phyloP scores from a whole-genome alignment of 2,888 invertebrate genomes.

The Heliothis peltigera region DNA sequence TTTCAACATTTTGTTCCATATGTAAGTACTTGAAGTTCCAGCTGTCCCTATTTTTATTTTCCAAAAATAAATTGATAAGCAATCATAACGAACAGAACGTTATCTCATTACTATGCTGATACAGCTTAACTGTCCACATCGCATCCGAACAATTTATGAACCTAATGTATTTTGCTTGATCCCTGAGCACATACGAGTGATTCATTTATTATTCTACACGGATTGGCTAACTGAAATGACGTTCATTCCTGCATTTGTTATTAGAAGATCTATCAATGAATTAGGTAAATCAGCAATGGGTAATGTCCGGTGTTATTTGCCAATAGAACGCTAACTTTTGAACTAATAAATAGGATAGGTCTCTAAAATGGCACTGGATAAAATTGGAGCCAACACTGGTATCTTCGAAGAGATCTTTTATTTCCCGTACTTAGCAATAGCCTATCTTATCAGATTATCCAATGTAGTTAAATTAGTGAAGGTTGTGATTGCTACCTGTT shows the following conservation, averaged over 20 bases:
- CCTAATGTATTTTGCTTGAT: constrained; percentile 52
- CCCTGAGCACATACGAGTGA: constrained; percentile 42
- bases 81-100: constrained; percentile 21
- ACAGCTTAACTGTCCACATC: constrained; percentile 27
- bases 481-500: too few relatives aligned
- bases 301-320: neutral
- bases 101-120: constrained; percentile 44
- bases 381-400: neutral
- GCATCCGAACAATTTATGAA: constrained; percentile 47
- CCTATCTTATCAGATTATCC: too few relatives aligned
- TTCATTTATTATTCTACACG: constrained; percentile 39
- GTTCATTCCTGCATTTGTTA: constrained; percentile 45
- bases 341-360: neutral
- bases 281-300: constrained; percentile 19
- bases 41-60: too few relatives aligned
- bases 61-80: constrained; percentile 4
- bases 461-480: too few relatives aligned
- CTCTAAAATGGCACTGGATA: neutral
- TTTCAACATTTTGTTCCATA: too few relatives aligned
- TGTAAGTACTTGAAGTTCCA: too few relatives aligned
- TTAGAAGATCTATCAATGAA: constrained; percentile 13
- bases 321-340: neutral
- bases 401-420: too few relatives aligned
- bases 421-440: too few relatives aligned
- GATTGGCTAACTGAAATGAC: constrained; percentile 49